Conservation (phyloP, 2,888 invertebrate genomes). For the Himalopsyche anomala region DNA sequence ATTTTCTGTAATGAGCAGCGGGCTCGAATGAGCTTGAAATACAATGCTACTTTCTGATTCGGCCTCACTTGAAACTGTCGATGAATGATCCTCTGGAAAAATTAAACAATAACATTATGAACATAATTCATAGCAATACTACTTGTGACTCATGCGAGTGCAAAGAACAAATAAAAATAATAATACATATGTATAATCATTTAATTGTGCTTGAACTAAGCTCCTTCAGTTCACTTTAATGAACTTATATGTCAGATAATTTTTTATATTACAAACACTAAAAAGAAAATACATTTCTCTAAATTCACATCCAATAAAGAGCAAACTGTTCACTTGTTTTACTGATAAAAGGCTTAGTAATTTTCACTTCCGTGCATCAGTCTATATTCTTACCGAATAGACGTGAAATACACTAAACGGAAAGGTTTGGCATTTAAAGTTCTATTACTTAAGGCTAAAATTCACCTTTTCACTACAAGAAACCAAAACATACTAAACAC, state of each 20-base stretch:
- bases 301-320: too few species aligned
- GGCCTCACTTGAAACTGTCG: slow-evolving; percentile 49
- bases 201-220: not conserved
- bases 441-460: too few species aligned
- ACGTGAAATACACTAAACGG: too few species aligned
- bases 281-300: too few species aligned
- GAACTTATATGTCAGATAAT: not conserved
- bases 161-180: not conserved
- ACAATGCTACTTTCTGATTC: slow-evolving; percentile 50
- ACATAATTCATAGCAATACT: not conserved
- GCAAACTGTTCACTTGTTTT: too few species aligned
- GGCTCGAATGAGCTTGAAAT: not conserved
- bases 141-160: not conserved
- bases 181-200: not conserved
- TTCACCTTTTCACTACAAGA: too few species aligned
- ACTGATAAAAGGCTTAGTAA: too few species aligned
- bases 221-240: not conserved
- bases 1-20: slow-evolving; percentile 36
- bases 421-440: too few species aligned
- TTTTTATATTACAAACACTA: not conserved
- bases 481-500: too few species aligned
- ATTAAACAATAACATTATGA: not conserved
- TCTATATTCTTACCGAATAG: too few species aligned
- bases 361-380: too few species aligned
- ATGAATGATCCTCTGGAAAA: slow-evolving; percentile 46